A percentile compares a stretch with the other conserved stretches of the same genome.
These are phyloP conservation scores for Catharus fuscescens DNA, from an alignment of 2,113 vertebrate species.

Conservation along the genomic window DNA sequence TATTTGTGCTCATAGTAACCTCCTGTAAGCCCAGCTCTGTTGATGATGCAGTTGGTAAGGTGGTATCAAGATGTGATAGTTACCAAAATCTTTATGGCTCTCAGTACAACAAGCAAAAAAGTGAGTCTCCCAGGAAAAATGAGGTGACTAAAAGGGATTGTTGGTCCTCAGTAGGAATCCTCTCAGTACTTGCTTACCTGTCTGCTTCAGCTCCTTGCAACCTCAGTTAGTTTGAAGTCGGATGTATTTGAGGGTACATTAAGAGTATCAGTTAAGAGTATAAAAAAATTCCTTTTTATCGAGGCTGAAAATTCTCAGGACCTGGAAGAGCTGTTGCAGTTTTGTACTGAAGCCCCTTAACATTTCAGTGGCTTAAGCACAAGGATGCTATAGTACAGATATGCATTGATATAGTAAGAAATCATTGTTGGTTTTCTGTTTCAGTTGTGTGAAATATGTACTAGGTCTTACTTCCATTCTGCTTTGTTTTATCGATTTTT, in stretches of 20 bases:
- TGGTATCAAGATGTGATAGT: background rate
- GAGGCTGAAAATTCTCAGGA: background rate
- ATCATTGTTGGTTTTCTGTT: too few species aligned
- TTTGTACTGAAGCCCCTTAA: background rate
- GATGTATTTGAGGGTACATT: background rate
- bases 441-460: background rate
- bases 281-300: background rate
- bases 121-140: background rate
- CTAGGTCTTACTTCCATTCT: background rate
- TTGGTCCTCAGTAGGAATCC: background rate
- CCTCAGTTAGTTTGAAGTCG: background rate
- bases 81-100: background rate
- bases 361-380: background rate
- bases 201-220: background rate
- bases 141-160: background rate
- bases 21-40: background rate
- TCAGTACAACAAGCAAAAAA: background rate
- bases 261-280: background rate
- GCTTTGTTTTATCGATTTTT: background rate
- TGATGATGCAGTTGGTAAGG: background rate
- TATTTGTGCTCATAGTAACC: background rate
- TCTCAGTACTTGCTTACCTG: background rate
- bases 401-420: background rate
- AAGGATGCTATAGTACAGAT: background rate
- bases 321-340: background rate